Evolutionary conservation across 2,888 invertebrate species (phyloP), one percentile per base, ranked within the genome.

Genomic region (Argyra leucocephala): DNA sequence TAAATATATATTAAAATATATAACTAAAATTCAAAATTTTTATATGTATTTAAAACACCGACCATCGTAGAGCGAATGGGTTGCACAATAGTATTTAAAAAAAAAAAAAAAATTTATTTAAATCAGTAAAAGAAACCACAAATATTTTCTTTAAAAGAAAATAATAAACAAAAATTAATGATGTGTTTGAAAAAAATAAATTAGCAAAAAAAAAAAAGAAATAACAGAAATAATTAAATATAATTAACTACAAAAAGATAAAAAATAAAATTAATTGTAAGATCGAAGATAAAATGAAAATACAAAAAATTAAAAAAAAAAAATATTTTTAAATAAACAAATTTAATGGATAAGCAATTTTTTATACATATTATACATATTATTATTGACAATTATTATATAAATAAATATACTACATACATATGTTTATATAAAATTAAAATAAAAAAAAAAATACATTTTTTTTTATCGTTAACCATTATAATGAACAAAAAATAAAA

Each of bases 311-410:
- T 6, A 48, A 37, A 37, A 37, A 48, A 48, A 48, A 5, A 48
- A 15, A 48, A 48, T 18, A 48, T 18, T 12, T 48, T 3, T 18
- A 48, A 48, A 48, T 12, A 48, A 18, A 48, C 12, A 3, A 37
- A 48, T 3, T n/a, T 18, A 4, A 48, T 18, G 12, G 48, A 48
- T n/a, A 48, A 48, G 48, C 48, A 48, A 48, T 48, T 48, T 48
- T 48, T 48, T 48, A 48, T 48, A 48, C 48, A 48, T 48, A 18
- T 48, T 48, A 48, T 48, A 48, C 48, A 48, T 48, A 48, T 15
- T 37, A 15, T 37, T 15, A 37, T 48, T 48, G 18, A 48, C 5
- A 7, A 48, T 12, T 48, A 48, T 48, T 48, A 48, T 31, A 31
- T 31, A 31, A 48, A 18, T 48, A 48, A 48, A 48, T 48, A 48